Percentiles rank a stretch among this genome's conserved stretches.
These are phyloP conservation scores for Epistrophe eligans DNA, from an alignment of 2,888 invertebrate species.

Conservation along the genomic window DNA sequence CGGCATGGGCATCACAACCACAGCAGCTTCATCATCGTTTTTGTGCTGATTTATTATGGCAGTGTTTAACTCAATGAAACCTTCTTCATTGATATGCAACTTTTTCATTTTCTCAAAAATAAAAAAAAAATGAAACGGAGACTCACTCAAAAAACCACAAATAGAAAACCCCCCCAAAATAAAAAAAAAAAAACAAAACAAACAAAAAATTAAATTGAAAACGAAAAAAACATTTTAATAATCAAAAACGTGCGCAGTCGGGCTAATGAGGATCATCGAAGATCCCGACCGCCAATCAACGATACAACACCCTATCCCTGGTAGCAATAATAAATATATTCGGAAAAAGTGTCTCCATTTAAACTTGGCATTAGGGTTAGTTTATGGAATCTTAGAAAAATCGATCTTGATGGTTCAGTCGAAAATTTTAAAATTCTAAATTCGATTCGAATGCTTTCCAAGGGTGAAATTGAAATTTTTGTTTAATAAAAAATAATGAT, in stretches of 20 bases:
- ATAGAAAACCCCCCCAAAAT: conserved; percentile 44
- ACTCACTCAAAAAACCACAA: conserved; percentile 51
- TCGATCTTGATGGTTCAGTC: not conserved
- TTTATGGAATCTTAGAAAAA: not conserved
- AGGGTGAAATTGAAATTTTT: no score
- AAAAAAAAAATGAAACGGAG: not conserved
- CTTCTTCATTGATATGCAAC: conserved; percentile 73
- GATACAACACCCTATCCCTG: conserved; percentile 48
- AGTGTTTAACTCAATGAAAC: conserved; percentile 61
- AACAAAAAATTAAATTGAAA: conserved; percentile 17
- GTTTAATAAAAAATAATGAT: no score
- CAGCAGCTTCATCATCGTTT: conserved; percentile 44
- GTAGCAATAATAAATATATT: not conserved
- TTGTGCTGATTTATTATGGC: conserved; percentile 69
- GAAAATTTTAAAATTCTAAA: no score
- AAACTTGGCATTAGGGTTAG: not conserved
- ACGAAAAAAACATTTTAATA: conserved; percentile 58
- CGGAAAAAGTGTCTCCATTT: not conserved
- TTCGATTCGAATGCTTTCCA: no score
- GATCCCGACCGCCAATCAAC: conserved; percentile 76
- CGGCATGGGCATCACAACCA: not conserved
- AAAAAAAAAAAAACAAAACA: conserved; percentile 2
- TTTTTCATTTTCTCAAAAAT: conserved; percentile 31
- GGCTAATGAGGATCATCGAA: conserved; percentile 74
- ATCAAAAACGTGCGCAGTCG: conserved; percentile 71